Evolutionary conservation across 2,888 invertebrate species (phyloP).

Genomic region (Oxycera nigricornis): DNA sequence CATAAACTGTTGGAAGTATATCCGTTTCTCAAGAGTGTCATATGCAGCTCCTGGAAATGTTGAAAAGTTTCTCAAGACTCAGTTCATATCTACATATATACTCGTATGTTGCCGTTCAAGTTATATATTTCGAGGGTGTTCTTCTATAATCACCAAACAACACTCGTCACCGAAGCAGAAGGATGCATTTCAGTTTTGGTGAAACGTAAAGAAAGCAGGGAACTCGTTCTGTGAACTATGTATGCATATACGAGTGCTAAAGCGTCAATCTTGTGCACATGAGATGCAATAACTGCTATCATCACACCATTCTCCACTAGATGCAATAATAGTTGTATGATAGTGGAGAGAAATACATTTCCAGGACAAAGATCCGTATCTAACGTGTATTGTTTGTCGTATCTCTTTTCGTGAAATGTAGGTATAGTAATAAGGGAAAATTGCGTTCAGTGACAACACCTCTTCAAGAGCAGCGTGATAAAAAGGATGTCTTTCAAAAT

Average conservation of each 20-base stretch:
- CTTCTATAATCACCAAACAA: background rate
- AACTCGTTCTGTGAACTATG: too few species aligned
- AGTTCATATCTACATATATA: too few species aligned
- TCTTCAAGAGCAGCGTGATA: constrained; percentile 21
- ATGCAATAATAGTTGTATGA: constrained; percentile 6
- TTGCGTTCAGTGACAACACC: constrained; percentile 19
- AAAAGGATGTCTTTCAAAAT: constrained; percentile 11
- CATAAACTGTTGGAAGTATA: too few species aligned
- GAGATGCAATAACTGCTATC: too few species aligned
- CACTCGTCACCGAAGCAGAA: constrained; percentile 3
- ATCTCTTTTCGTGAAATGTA: constrained; percentile 6
- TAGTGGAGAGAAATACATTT: background rate
- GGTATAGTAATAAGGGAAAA: constrained; percentile 4
- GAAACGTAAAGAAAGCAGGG: too few species aligned
- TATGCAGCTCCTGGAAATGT: too few species aligned
- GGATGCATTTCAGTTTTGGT: background rate
- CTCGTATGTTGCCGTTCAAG: too few species aligned
- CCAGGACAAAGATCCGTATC: background rate
- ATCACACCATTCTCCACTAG: background rate
- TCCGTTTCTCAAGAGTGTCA: too few species aligned
- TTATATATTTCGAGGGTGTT: background rate
- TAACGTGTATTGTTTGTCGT: constrained; percentile 1
- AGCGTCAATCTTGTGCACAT: too few species aligned
- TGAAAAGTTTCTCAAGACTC: too few species aligned
- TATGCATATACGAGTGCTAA: too few species aligned